Conservation (phyloP, 1,140 invertebrate genomes). For the Caenorhabditis tropicalis region DNA sequence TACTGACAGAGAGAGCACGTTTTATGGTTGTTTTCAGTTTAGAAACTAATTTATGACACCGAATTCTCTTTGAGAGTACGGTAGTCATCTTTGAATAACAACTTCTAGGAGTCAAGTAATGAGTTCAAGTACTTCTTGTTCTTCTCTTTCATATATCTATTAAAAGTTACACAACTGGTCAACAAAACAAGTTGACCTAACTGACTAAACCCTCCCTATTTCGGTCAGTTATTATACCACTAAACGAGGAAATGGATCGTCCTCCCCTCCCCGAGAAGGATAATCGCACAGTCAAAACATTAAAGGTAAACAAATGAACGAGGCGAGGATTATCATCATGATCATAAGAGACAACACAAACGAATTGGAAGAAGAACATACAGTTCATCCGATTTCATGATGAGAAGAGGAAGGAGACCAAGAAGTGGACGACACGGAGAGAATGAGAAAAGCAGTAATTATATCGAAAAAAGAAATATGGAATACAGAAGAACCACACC, state of each 20-base stretch:
- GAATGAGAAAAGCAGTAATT: constrained; percentile 2
- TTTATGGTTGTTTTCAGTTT: too few relatives aligned
- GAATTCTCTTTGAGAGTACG: too few relatives aligned
- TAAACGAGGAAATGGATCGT: constrained; percentile 24
- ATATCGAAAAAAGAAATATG: background rate
- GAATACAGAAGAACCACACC: constrained; percentile 17
- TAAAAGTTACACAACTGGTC: constrained; percentile 35
- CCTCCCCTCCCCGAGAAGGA: background rate
- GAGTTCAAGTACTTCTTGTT: background rate
- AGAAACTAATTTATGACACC: too few relatives aligned
- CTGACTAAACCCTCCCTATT: background rate
- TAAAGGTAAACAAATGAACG: constrained; percentile 41
- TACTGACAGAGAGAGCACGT: too few relatives aligned
- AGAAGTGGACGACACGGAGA: background rate
- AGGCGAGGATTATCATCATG: constrained; percentile 38
- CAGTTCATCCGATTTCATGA: constrained; percentile 24
- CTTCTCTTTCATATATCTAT: too few relatives aligned
- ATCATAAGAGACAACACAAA: constrained; percentile 44
- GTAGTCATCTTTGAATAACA: too few relatives aligned
- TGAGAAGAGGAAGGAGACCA: background rate
- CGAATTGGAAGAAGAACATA: background rate
- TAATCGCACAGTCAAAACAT: constrained; percentile 42
- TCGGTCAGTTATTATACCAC: background rate
- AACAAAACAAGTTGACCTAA: constrained; percentile 9
- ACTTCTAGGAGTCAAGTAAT: too few relatives aligned